Percentiles rank a stretch among this genome's conserved stretches.
These are phyloP conservation scores for Cryptoprocta ferox DNA, from an alignment of 2,797 vertebrate species.

Conservation along the genomic window DNA sequence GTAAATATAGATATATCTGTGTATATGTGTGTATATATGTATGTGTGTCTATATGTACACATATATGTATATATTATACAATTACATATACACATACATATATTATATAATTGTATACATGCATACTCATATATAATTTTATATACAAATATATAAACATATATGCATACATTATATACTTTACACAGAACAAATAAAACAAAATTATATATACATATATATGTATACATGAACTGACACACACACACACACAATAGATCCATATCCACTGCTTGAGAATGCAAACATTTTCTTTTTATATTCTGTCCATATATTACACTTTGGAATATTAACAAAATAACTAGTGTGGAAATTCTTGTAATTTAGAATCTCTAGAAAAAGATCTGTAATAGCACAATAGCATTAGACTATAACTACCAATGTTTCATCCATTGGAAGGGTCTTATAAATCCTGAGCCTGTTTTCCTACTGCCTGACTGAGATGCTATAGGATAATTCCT, in stretches of 20 bases:
- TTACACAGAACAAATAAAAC: not conserved
- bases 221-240: not conserved
- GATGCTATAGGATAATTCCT: not conserved
- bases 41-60: not conserved
- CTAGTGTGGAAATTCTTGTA: not conserved
- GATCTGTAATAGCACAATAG: not conserved
- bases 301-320: not conserved
- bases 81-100: not conserved
- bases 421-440: not conserved
- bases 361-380: not conserved
- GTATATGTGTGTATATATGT: not conserved
- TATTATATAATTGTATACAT: not conserved
- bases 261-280: not conserved
- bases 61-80: not conserved
- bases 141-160: not conserved
- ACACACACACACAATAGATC: not conserved
- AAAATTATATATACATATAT: not conserved
- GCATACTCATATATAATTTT: not conserved
- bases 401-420: not conserved
- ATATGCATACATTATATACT: not conserved
- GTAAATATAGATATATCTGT: not conserved
- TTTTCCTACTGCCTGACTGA: not conserved
- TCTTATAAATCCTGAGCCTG: not conserved
- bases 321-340: not conserved
- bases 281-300: not conserved